Conservation (phyloP, 1,140 invertebrate species). For the Steinernema feltiae region DNA sequence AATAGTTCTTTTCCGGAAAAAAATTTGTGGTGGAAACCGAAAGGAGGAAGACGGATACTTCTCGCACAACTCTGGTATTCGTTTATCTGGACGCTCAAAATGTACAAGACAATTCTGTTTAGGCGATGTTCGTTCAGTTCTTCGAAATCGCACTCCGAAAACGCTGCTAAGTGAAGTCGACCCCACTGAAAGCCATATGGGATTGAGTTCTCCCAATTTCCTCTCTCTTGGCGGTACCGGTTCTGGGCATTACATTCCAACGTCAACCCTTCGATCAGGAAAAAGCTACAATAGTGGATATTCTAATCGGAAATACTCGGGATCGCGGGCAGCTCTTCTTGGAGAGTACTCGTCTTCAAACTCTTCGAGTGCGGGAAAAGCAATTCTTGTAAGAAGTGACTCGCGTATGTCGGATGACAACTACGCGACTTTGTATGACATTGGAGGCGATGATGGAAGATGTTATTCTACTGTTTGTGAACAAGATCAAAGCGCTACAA, state of each 20-base stretch:
- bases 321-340: constrained; percentile 50
- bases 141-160: constrained; percentile 22
- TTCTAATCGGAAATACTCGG: constrained; percentile 37
- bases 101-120: too few species aligned
- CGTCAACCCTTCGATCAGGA: constrained; percentile 40
- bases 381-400: constrained; percentile 31
- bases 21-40: neutral
- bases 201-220: constrained; percentile 13
- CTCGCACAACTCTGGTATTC: neutral
- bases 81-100: too few species aligned
- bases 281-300: constrained; percentile 50
- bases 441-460: constrained; percentile 26
- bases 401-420: constrained; percentile 43
- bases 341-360: constrained; percentile 45
- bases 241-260: constrained; percentile 9
- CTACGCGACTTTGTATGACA: constrained; percentile 54
- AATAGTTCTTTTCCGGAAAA: constrained; percentile 13
- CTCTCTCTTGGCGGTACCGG: constrained; percentile 24
- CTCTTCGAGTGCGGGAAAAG: constrained; percentile 47
- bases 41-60: neutral
- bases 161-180: constrained; percentile 2
- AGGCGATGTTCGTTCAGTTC: constrained; percentile 27
- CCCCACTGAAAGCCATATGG: constrained; percentile 18
- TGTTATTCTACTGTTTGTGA: constrained; percentile 11
- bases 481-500: constrained; percentile 36